Base-by-base conservation (phyloP, 2,888 invertebrate species). In the Elysia crispata region DNA sequence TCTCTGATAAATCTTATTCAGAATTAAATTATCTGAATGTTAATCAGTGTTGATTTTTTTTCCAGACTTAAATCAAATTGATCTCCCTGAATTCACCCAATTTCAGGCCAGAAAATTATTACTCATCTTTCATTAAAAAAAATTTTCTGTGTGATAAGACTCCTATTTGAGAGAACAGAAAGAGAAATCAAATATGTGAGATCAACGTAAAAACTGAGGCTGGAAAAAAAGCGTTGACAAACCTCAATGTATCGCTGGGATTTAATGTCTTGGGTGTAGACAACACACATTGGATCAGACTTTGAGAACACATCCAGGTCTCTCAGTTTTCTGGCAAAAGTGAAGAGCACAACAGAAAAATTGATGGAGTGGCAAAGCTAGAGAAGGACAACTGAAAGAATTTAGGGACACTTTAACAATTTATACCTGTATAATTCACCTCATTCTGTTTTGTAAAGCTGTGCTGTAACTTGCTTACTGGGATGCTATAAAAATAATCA, bases 281-380 rank as follows among this genome's bases (percentile, higher is more conserved):
- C 82, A 20, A 92, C 91, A 88, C 93, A 93, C 90, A 94, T 92
- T 11, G 94, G 94, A 85, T 94, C 94, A 13, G 94, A 94, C 87
- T 94, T 94, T 0, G 94, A 94, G 76, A 94, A 89, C 1, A 93
- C 87, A 90, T 94, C 94, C 83, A 91, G 92, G 83, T 94, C 93
- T 74, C 90, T 85, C n/a, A 94, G 86, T 83, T 93, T 92, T 80
- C 94, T 94, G 87, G 88, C 80, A 80, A 83, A 23, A 73, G 23
- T 13, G 50, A n/a, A 76, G 3, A 11, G 1, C 28, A 28, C 41
- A 67, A 18, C 20, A 74, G 30, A 73, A 73, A 25, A 50, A 18
- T 13, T 23, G 54, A 23, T 23, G 23, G 13, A 33, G 20, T 73
- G 49, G 1, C 11, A 67, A 67, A n/a, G n/a, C n/a, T n/a, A n/a